phyloP scores from a whole-genome alignment of 2,797 vertebrate species.

The Trematocara caparti region DNA sequence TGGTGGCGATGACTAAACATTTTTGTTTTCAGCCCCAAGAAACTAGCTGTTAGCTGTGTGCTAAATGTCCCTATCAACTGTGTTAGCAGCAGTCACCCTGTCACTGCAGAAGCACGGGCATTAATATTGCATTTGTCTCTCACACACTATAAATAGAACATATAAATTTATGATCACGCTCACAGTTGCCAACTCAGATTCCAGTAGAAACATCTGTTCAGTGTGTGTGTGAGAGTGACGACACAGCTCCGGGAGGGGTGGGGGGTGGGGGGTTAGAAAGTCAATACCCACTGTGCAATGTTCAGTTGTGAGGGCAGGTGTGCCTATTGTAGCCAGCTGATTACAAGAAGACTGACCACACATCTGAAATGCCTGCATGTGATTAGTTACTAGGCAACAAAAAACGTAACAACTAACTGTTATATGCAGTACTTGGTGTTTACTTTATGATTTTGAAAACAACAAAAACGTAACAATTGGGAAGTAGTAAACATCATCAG shows the following conservation, averaged over 20 bases:
- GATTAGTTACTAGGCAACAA: not conserved
- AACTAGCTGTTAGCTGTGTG: not conserved
- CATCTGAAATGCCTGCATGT: not conserved
- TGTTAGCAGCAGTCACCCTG: not conserved
- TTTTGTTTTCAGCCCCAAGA: not conserved
- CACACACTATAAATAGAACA: conserved; percentile 37
- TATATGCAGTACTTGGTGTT: not conserved
- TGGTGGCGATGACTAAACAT: not conserved
- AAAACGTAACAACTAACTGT: not conserved
- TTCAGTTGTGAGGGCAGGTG: not conserved
- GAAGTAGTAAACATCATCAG: not conserved
- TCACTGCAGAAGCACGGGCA: not conserved
- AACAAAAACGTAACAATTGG: not conserved
- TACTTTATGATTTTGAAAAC: not conserved
- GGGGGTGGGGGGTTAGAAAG: not conserved
- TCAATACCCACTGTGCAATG: not conserved
- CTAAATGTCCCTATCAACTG: not conserved
- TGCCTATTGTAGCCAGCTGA: not conserved
- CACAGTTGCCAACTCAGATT: conserved; percentile 10
- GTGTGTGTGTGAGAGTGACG: not conserved
- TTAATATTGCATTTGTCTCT: conserved; percentile 22
- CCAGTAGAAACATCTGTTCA: conserved; percentile 25
- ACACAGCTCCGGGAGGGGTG: not conserved
- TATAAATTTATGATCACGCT: conserved; percentile 33
- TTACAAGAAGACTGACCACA: not conserved